Evolutionary conservation across 1,140 invertebrate species (phyloP), one percentile per base, ranked within the genome.

Genomic region (Formica selysi): DNA sequence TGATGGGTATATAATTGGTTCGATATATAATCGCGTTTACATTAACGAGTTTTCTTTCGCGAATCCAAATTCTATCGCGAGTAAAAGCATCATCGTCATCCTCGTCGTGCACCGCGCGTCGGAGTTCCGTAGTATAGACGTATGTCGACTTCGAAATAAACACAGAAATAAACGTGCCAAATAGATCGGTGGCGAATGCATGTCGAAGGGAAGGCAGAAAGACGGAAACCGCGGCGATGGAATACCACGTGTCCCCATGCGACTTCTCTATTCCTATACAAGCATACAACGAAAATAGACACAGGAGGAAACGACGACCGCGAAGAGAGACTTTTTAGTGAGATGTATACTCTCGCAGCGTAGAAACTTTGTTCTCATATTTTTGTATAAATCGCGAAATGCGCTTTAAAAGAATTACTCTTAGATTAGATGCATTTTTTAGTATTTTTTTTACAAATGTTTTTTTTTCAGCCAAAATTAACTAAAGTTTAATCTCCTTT

Each of bases 151-250:
- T 26, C 26, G 79, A 62, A 74, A 38, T 74, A 83, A 83, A 73
- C 79, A 73, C 79, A 83, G 79, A 83, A 83, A 83, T 83, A 83
- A 83, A 83, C 79, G 79, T 74, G 38, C 54, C 79, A 73, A 83
- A 83, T 83, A 57, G 67, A 73, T 81, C 67, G 67, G 38, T 71
- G 38, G 67, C 67, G 68, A 70, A 81, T 59, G 79, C 68, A 51
- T 51, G 54, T 8, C 54, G 54, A 41, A 48, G 41, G 54, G 44
- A 74, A 74, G 29, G 68, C 36, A 83, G 67, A 73, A 81, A 81
- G 79, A 81, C 67, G 79, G 79, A 81, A 81, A 81, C 79, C 36
- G n/a, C 41, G 38, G 36, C 78, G 51, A 54, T 81, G 67, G 54
- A 81, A 81, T 59, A 81, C 67, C 79, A 73, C 44, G 79, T 73